Evolutionary conservation across 2,113 vertebrate species (phyloP).

Genomic region (human): GRCh38 chr1:55213001-55213500

Average conservation of each 20-base stretch:
- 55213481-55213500: not conserved
- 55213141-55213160: conserved; percentile 61
- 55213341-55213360: not conserved
- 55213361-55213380: not conserved
- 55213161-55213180: conserved; percentile 59
- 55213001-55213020: not conserved
- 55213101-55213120: not conserved
- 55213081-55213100: not conserved
- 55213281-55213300: not conserved
- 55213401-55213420: not conserved
- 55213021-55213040: not conserved
- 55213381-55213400: not conserved
- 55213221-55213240: conserved; percentile 20
- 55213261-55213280: not conserved
- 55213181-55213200: not conserved
- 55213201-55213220: not conserved
- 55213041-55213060: conserved; percentile 7
- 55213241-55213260: not conserved
- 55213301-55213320: not conserved
- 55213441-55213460: conserved; percentile 4
- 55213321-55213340: not conserved
- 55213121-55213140: conserved; percentile 4
- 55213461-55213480: not conserved
- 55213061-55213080: conserved; percentile 12
- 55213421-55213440: conserved; percentile 2